Conservation (phyloP, 2,888 invertebrate genomes). For the Serripes groenlandicus region DNA sequence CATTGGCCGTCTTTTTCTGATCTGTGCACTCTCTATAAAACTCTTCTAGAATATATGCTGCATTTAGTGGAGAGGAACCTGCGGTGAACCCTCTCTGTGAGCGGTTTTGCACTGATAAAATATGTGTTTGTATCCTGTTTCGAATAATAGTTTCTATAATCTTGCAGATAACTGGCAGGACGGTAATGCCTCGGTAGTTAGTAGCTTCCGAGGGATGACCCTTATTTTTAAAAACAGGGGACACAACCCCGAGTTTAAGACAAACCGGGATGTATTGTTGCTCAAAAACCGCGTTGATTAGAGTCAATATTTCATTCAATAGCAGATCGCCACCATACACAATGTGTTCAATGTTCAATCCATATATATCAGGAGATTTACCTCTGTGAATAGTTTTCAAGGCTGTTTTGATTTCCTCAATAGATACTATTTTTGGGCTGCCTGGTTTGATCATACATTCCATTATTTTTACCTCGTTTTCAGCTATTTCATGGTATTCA, state of each 20-base stretch:
- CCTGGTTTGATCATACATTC: background rate
- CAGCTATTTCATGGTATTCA: background rate
- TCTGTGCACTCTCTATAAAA: background rate
- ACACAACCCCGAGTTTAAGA: background rate
- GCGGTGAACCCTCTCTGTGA: constrained; percentile 30
- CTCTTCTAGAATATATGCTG: constrained; percentile 1
- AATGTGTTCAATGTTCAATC: constrained; percentile 35
- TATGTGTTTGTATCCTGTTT: background rate
- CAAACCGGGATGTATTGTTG: background rate
- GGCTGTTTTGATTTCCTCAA: constrained; percentile 16
- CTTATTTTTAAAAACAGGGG: constrained; percentile 7
- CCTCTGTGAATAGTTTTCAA: constrained; percentile 33
- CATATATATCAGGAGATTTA: constrained; percentile 35
- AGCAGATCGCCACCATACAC: constrained; percentile 3
- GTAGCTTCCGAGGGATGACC: background rate
- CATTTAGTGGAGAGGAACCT: constrained; percentile 28
- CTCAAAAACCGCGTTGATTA: constrained; percentile 23
- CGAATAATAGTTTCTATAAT: constrained; percentile 8
- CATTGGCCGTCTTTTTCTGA: background rate
- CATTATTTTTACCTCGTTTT: background rate
- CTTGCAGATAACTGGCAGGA: constrained; percentile 19
- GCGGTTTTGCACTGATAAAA: background rate
- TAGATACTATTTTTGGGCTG: background rate
- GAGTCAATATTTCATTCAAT: background rate
- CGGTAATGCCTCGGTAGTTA: constrained; percentile 31